Conservation (phyloP, 2,888 invertebrate genomes). For the Pelosia muscerda region DNA sequence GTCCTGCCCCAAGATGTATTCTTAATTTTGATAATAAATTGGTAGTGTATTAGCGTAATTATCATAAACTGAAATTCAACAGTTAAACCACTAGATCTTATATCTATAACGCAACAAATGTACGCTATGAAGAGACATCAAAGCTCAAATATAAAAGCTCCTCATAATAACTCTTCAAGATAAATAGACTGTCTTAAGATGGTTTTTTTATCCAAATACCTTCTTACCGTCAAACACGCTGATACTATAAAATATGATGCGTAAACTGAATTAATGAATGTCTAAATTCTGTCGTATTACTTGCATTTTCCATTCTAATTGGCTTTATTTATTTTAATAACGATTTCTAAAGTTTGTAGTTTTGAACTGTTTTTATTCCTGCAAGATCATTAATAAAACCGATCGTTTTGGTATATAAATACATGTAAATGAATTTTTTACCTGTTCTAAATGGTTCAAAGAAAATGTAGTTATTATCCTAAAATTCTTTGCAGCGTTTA, state of each 20-base stretch:
- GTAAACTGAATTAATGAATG: conserved; percentile 53
- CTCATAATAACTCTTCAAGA: conserved; percentile 1
- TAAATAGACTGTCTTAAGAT: conserved; percentile 3
- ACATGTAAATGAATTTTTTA: too few relatives aligned
- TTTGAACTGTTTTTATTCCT: too few relatives aligned
- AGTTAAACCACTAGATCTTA: background rate
- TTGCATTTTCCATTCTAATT: conserved; percentile 38
- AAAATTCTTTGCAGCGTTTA: too few relatives aligned
- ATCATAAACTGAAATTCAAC: background rate
- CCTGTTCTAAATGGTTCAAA: too few relatives aligned
- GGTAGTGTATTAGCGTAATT: background rate
- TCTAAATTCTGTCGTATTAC: conserved; percentile 48
- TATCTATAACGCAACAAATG: background rate
- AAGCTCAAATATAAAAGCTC: background rate
- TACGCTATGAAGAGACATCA: background rate
- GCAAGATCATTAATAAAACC: too few relatives aligned
- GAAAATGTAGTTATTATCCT: too few relatives aligned
- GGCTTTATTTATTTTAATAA: background rate
- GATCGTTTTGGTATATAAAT: too few relatives aligned
- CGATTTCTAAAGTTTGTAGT: background rate
- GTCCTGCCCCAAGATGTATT: too few relatives aligned
- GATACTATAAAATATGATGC: conserved; percentile 51
- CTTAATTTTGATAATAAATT: too few relatives aligned
- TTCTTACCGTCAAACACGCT: conserved; percentile 45
- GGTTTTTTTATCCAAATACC: conserved; percentile 2